Base-by-base conservation (phyloP, 2,797 vertebrate genomes). In the Alauda arvensis region DNA sequence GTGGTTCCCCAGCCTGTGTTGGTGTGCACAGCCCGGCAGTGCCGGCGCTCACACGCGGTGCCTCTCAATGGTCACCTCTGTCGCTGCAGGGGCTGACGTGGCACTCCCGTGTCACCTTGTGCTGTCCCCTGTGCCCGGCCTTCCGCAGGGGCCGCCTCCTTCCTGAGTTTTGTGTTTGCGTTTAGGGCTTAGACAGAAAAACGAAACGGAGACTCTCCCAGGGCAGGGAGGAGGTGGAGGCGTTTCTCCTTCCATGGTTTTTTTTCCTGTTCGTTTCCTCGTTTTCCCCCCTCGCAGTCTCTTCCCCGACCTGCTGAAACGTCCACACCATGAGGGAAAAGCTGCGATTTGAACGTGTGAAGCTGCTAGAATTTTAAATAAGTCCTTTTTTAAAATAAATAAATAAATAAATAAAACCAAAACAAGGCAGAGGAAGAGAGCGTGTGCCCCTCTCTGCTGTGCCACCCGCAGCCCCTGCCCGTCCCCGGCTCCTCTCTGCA, bases 11-110 rank as follows among this genome's bases (percentile, higher is more conserved):
- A 37, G 74, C 82, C 40, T 6, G 49, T 3, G 10, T 62, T 3
- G 45, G 25, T 18, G 34, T 6, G 34, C 20, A 28, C 43, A 56
- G 42, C 56, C 26, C 3, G 2, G 53, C 53, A 4, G 37, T 18
- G 4, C n/a, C n/a, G 5, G 85, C 59, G 20, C 8, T 9, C 1
- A 16, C 62, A 0, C 43, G 1, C 5, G 14, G 9, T 6, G 57
- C 24, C 81, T 74, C 86, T 86, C 83, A 9, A 1, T 18, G 71
- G 88, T 34, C 89, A 81, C 89, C 91, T 71, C 25, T 42, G 87
- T 9, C 24, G 68, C 8, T 0, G 43, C 77, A 42, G 65, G 48
- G 68, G 48, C 66, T 69, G 85, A 90, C 67, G 83, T 90, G 92
- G 87, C 92, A 29, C 34, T 24, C 9, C 20, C n/a, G 46, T 21